A percentile compares a stretch with the other conserved stretches of the same genome.
Conservation (phyloP, 2,888 invertebrate species). For the Trachelus tabidus region DNA sequence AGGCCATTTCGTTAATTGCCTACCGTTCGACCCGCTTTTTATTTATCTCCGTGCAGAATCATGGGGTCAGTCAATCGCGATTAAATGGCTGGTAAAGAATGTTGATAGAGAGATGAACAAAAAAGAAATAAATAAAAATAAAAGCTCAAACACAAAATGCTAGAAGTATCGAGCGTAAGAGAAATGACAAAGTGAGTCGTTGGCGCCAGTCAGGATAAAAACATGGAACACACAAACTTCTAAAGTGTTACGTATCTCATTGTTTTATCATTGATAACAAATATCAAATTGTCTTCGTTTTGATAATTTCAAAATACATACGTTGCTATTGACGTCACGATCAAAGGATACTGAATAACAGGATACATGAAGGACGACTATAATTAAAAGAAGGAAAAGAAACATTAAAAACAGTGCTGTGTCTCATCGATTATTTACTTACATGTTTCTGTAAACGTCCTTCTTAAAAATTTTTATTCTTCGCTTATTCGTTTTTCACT, state of each 20-base stretch:
- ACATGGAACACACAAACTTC: neutral
- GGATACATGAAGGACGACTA: neutral
- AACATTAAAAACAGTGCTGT: neutral
- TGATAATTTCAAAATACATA: neutral
- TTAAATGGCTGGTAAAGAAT: neutral
- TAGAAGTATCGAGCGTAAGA: neutral
- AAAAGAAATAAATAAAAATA: neutral
- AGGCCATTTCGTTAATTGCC: neutral
- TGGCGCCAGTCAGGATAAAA: neutral
- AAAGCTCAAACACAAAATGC: neutral
- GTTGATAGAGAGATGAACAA: neutral
- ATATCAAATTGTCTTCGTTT: neutral
- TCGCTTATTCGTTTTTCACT: neutral
- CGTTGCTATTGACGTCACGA: neutral
- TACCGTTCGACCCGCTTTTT: neutral
- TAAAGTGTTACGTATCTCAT: neutral
- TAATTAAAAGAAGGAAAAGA: neutral
- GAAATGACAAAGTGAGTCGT: neutral
- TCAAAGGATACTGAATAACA: neutral
- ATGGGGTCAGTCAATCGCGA: neutral
- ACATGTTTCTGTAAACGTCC: neutral
- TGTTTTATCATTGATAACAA: neutral
- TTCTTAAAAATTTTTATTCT: neutral
- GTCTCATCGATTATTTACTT: neutral
- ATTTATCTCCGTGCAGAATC: neutral